Conservation (phyloP, 2,113 vertebrate species). For the Pandion haliaetus region DNA sequence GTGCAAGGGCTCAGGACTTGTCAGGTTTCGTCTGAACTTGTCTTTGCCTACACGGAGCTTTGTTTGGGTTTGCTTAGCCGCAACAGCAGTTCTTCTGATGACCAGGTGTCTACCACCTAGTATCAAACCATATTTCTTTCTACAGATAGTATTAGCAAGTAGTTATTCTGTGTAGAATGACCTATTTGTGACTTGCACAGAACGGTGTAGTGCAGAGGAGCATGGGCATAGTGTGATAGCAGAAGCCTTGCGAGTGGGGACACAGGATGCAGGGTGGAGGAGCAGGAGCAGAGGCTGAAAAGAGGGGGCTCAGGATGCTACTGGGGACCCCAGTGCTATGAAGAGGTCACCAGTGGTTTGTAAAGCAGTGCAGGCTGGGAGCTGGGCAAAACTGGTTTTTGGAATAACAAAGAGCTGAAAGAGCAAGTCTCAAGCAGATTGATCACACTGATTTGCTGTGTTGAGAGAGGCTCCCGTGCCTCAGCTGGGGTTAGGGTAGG, state of each 20-base stretch:
- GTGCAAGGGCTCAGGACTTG: neutral
- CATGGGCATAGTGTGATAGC: rapidly evolving
- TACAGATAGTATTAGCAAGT: neutral
- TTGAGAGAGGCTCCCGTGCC: neutral
- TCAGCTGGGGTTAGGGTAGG: neutral
- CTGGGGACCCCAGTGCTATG: neutral
- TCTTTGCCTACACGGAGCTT: neutral
- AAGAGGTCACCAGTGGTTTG: neutral
- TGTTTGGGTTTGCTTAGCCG: neutral
- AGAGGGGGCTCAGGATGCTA: too few relatives aligned
- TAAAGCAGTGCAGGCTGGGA: neutral
- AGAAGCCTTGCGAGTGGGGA: neutral
- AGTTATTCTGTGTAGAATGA: neutral
- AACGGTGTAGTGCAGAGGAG: neutral
- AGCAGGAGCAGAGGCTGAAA: neutral
- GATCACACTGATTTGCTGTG: neutral
- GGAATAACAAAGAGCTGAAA: neutral
- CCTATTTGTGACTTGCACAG: neutral
- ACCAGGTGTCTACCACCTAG: neutral
- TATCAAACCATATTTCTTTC: neutral
- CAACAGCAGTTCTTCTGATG: neutral
- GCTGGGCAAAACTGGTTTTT: neutral
- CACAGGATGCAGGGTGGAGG: neutral
- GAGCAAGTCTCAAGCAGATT: neutral
- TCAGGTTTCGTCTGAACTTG: neutral